Percentiles rank a stretch among this genome's conserved stretches.
Conservation (phyloP, 2,797 vertebrate species). For the Microctenopoma lineatum region DNA sequence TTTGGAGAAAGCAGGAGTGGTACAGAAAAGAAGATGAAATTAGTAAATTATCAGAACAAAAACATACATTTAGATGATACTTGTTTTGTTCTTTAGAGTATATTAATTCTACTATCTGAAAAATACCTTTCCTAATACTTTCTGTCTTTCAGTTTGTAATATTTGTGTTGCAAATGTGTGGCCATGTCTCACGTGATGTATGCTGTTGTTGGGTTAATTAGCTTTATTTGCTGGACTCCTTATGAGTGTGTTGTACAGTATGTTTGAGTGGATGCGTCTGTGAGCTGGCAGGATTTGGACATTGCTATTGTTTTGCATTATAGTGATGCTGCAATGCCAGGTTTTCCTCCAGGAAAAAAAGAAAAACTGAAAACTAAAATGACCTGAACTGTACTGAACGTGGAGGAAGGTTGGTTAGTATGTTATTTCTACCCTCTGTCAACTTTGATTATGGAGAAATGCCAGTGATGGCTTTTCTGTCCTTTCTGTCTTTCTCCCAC, state of each 20-base stretch:
- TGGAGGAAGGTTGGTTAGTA: slow-evolving; percentile 69
- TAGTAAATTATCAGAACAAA: slow-evolving; percentile 2
- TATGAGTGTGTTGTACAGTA: not conserved
- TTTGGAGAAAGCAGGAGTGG: slow-evolving; percentile 17
- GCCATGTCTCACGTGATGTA: not conserved
- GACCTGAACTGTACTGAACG: slow-evolving; percentile 55
- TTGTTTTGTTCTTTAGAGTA: not conserved
- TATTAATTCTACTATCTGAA: not conserved
- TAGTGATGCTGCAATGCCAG: slow-evolving; percentile 2
- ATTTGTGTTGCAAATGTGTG: slow-evolving; percentile 4
- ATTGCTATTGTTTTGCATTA: slow-evolving; percentile 19
- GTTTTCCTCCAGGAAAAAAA: slow-evolving; percentile 2
- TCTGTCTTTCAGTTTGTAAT: slow-evolving; percentile 3
- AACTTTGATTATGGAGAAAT: slow-evolving; percentile 76
- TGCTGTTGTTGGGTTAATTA: slow-evolving; percentile 40
- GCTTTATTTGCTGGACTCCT: slow-evolving; percentile 28
- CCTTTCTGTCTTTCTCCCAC: slow-evolving; percentile 46
- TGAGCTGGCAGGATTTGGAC: slow-evolving; percentile 32
- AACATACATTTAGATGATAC: not conserved
- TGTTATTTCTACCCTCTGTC: slow-evolving; percentile 73
- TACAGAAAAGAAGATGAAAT: slow-evolving; percentile 8
- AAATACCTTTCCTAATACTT: not conserved
- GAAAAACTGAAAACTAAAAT: slow-evolving; percentile 41
- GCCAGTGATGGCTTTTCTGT: slow-evolving; percentile 58
- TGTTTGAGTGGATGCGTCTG: slow-evolving; percentile 28